Conservation (phyloP, 2,797 vertebrate species). For the Valencia hispanica region DNA sequence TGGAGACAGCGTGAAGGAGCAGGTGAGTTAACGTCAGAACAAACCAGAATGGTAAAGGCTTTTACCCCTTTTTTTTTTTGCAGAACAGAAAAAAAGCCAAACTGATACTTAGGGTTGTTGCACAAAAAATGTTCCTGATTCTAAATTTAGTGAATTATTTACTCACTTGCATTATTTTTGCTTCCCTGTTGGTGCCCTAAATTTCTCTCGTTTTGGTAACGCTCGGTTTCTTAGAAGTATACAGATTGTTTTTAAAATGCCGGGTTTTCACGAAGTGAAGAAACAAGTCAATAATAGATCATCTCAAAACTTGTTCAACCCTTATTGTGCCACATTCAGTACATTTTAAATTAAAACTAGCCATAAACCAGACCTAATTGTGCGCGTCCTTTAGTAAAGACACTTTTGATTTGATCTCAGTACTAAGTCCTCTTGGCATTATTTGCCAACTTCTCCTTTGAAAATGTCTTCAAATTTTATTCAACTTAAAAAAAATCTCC, state of each 20-base stretch:
- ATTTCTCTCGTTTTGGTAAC: not conserved
- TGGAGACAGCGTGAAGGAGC: conserved; percentile 98
- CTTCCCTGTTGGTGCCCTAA: not conserved
- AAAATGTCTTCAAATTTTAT: too few species aligned
- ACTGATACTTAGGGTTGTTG: not conserved
- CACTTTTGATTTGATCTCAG: too few species aligned
- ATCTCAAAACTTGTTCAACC: not conserved
- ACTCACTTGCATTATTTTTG: not conserved
- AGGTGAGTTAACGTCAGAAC: too few species aligned
- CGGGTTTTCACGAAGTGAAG: too few species aligned
- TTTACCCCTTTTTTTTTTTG: not conserved
- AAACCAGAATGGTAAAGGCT: too few species aligned
- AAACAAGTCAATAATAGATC: not conserved
- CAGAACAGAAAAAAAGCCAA: not conserved
- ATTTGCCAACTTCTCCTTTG: too few species aligned
- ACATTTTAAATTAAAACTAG: not conserved
- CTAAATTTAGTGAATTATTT: not conserved
- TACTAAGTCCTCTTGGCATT: too few species aligned
- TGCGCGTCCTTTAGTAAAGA: too few species aligned
- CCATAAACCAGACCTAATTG: too few species aligned
- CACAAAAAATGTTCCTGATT: not conserved
- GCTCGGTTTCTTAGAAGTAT: not conserved
- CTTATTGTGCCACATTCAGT: not conserved
- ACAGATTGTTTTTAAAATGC: too few species aligned
- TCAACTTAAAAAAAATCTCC: too few species aligned